Evolutionary conservation across 1,140 invertebrate species (phyloP), one percentile per base, ranked within the genome.

Genomic region (Diorhabda carinulata): DNA sequence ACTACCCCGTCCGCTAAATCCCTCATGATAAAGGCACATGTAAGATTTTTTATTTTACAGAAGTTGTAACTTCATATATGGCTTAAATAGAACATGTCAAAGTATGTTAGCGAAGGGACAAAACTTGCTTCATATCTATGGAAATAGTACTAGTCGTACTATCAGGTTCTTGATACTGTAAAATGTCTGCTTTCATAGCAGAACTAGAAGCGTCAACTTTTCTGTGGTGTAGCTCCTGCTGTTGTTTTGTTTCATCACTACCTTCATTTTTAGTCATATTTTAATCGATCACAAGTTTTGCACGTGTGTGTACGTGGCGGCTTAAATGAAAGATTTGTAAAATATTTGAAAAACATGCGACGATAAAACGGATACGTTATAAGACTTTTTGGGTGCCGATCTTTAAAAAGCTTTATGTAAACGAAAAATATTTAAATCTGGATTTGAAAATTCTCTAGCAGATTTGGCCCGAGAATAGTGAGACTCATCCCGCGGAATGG

Each of bases 1-100:
- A n/a, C n/a, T n/a, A n/a, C n/a, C n/a, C n/a, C n/a, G n/a, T n/a
- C n/a, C n/a, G n/a, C n/a, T n/a, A n/a, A n/a, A n/a, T n/a, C n/a
- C n/a, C n/a, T n/a, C n/a, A n/a, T n/a, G n/a, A n/a, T n/a, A n/a
- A n/a, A n/a, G n/a, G n/a, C n/a, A n/a, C n/a, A n/a, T n/a, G n/a
- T n/a, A n/a, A n/a, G n/a, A n/a, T n/a, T n/a, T n/a, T n/a, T n/a
- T n/a, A n/a, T n/a, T n/a, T n/a, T n/a, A n/a, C n/a, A n/a, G n/a
- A n/a, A n/a, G n/a, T n/a, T n/a, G 25, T 67, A 67, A 67, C 64
- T 67, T 2, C 65, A 67, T 5, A 70, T 58, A 41, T 67, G 69
- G 25, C 43, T 8, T 5, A 61, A 41, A 41, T 70, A 70, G 58
- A 70, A 67, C 69, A 70, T 70, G 3, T 67, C 40, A 41, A 3